Conservation (phyloP, 2,888 invertebrate species). For the Alsophila aescularia region DNA sequence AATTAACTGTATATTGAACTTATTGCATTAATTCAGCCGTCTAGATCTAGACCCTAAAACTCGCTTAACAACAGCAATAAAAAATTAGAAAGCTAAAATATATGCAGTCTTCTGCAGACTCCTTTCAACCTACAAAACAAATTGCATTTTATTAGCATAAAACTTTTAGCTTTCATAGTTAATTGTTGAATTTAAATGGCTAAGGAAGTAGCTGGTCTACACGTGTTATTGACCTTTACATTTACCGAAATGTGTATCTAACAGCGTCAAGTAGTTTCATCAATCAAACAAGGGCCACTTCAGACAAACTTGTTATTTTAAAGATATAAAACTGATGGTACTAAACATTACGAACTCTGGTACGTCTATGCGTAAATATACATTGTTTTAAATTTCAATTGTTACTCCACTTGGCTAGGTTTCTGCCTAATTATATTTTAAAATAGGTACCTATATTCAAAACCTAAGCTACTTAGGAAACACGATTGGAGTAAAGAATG, state of each 20-base stretch:
- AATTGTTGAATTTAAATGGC: conserved; percentile 69
- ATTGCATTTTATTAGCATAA: conserved; percentile 81
- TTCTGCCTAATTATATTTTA: conserved; percentile 40
- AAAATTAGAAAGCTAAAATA: conserved; percentile 80
- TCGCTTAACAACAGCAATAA: conserved; percentile 70
- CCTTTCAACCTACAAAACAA: conserved; percentile 78
- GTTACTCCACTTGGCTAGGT: conserved; percentile 24
- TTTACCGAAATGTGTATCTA: conserved; percentile 46
- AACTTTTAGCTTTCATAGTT: conserved; percentile 73
- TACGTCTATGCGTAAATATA: conserved; percentile 17
- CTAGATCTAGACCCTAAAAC: conserved; percentile 74
- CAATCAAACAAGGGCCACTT: conserved; percentile 20
- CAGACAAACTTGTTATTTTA: conserved; percentile 1
- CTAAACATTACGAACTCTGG: not conserved
- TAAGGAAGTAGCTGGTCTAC: conserved; percentile 54
- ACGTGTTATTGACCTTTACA: conserved; percentile 62
- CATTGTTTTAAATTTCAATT: conserved; percentile 32
- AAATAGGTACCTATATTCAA: conserved; percentile 33
- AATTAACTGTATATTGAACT: conserved; percentile 35
- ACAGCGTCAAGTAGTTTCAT: conserved; percentile 26
- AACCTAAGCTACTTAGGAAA: conserved; percentile 39
- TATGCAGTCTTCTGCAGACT: conserved; percentile 73
- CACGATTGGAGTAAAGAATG: conserved; percentile 51
- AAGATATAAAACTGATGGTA: conserved; percentile 9
- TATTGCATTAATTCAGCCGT: conserved; percentile 48